Conservation (phyloP, 2,113 vertebrate genomes). For the Percopsis transmontana region DNA sequence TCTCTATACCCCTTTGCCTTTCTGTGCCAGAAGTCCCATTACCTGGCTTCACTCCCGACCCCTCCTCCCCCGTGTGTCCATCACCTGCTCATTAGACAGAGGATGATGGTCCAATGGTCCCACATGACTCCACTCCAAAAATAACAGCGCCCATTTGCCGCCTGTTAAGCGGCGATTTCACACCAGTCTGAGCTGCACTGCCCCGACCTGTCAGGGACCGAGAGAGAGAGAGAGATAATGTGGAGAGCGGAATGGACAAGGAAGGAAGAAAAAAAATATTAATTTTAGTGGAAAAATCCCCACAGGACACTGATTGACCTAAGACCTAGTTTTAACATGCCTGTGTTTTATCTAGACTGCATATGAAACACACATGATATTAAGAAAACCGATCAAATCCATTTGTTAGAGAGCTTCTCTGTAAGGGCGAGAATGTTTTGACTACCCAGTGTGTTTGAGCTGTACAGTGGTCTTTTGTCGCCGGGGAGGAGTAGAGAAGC, state of each 20-base stretch:
- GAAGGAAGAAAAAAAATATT: not conserved
- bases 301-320: not conserved
- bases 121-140: conserved; percentile 76
- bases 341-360: no score
- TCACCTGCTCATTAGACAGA: conserved; percentile 76
- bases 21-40: conserved; percentile 15
- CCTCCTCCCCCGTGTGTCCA: conserved; percentile 69
- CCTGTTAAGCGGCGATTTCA: conserved; percentile 80
- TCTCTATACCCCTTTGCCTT: not conserved
- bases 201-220: conserved; percentile 53
- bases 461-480: no score
- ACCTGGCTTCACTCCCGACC: conserved; percentile 21
- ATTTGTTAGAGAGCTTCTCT: no score
- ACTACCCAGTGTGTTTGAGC: no score
- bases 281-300: not conserved
- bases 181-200: conserved; percentile 76
- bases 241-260: not conserved
- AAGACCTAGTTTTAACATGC: no score
- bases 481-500: no score
- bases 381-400: no score
- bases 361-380: no score
- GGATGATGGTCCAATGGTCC: conserved; percentile 71
- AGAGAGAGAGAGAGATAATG: conserved; percentile 5
- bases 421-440: no score
- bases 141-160: conserved; percentile 81